Evolutionary conservation across 2,888 invertebrate species (phyloP).

Genomic region (Antitype chi): DNA sequence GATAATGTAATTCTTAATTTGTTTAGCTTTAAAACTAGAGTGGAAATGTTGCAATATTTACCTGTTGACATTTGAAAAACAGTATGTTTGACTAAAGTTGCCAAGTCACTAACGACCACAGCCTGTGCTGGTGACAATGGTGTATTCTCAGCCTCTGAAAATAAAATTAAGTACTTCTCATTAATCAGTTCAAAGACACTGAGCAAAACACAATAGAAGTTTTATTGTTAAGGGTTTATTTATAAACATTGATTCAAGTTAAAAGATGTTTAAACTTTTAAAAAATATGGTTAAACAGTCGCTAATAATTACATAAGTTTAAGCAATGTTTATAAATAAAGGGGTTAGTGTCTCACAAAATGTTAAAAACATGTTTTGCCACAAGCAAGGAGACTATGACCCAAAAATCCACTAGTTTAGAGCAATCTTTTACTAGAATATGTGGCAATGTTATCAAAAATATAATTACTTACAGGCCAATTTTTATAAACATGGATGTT

Average conservation of each 20-base stretch:
- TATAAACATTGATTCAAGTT: too few species aligned
- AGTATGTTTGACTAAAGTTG: slow-evolving; percentile 95
- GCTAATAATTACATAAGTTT: too few species aligned
- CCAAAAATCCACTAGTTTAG: neutral
- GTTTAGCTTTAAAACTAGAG: neutral
- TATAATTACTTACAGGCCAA: neutral
- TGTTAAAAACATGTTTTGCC: neutral
- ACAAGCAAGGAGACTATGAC: neutral
- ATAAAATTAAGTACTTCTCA: neutral
- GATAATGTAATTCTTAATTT: neutral
- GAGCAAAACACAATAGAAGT: neutral
- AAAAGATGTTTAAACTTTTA: too few species aligned
- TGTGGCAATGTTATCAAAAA: slow-evolving; percentile 30
- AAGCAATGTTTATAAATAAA: too few species aligned
- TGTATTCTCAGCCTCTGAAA: slow-evolving; percentile 92
- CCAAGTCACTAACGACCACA: slow-evolving; percentile 93
- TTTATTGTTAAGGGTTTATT: neutral
- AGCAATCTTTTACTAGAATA: neutral
- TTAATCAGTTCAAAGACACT: neutral
- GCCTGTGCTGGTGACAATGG: slow-evolving; percentile 93
- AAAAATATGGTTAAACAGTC: too few species aligned
- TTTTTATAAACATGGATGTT: slow-evolving; percentile 26
- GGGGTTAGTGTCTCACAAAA: neutral
- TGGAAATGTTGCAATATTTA: slow-evolving; percentile 58
- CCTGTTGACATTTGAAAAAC: slow-evolving; percentile 96